Base-by-base conservation (phyloP, 2,113 vertebrate species). In the Phrynosoma platyrhinos region DNA sequence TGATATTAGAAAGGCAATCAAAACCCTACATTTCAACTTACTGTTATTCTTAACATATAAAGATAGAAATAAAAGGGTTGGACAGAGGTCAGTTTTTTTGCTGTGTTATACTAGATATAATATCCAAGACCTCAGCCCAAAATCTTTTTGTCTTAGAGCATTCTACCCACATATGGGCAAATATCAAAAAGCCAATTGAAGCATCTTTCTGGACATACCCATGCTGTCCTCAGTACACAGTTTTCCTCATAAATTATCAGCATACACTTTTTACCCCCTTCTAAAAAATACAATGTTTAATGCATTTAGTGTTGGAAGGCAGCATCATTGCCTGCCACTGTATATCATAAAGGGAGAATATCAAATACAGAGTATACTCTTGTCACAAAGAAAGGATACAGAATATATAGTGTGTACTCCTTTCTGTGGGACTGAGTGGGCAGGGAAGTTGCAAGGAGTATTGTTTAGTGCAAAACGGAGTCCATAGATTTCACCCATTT, bases 101-200 rank as follows among this genome's bases (percentile, higher is more conserved):
- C 36, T 36, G n/a, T n/a, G n/a, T n/a, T n/a, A 36, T 36, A 36
- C 36, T 36, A 36, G 36, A 36, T 36, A 36, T 36, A 36, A 36
- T 36, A 36, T 36, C 36, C 2, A 36, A 36, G 36, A 36, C 36
- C 36, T 36, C 1, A 2, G 36, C 36, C 36, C 36, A 36, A 36
- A 36, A 36, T 36, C 36, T 36, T 36, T 36, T 36, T 36, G 2
- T 36, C 36, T 36, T 36, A 36, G 36, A 36, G 36, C 1, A 36
- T 36, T 36, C 36, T 36, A 36, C 36, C 36, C 36, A 36, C 36
- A 36, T 36, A 36, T 36, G 36, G 36, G 36, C 36, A 1, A 14
- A 32, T n/a, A 14, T 42, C 25, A 76, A 76, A 40, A 94, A 88
- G 85, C 52, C 88, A 87, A 92, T 68, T 77, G 85, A 92, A 92